These are phyloP conservation scores for Grantiella picta DNA, from an alignment of 2,113 vertebrate genomes.

Conservation along the genomic window DNA sequence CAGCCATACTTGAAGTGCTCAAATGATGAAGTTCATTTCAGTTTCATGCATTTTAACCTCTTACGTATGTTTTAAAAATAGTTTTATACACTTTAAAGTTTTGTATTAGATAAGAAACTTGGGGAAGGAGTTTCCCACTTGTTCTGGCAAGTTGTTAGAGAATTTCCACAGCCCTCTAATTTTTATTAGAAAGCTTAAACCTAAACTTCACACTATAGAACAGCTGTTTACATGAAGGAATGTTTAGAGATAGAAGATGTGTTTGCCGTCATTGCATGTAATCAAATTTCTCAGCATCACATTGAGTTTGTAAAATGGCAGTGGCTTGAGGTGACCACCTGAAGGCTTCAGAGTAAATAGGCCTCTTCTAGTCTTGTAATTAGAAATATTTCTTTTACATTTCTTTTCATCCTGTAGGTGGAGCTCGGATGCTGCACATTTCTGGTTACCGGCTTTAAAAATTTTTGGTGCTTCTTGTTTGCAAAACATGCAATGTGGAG, in stretches of 20 bases:
- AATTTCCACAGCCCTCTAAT: neutral
- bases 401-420: constrained; percentile 67
- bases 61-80: neutral
- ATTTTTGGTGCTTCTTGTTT: neutral
- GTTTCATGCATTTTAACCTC: neutral
- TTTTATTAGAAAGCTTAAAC: neutral
- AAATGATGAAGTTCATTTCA: neutral
- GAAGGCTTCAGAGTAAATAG: neutral
- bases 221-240: neutral
- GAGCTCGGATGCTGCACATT: constrained; percentile 48
- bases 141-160: neutral
- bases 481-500: neutral
- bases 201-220: neutral
- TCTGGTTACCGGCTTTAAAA: neutral
- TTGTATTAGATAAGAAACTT: neutral
- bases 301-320: neutral
- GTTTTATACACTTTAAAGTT: neutral
- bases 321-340: neutral
- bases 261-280: neutral
- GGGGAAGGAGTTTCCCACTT: neutral
- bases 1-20: neutral
- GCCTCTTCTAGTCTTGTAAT: neutral
- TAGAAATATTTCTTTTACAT: neutral
- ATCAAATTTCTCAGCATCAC: neutral
- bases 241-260: neutral